Evolutionary conservation across 1,140 invertebrate genomes (phyloP).

Genomic region (Archivesica marissinica): DNA sequence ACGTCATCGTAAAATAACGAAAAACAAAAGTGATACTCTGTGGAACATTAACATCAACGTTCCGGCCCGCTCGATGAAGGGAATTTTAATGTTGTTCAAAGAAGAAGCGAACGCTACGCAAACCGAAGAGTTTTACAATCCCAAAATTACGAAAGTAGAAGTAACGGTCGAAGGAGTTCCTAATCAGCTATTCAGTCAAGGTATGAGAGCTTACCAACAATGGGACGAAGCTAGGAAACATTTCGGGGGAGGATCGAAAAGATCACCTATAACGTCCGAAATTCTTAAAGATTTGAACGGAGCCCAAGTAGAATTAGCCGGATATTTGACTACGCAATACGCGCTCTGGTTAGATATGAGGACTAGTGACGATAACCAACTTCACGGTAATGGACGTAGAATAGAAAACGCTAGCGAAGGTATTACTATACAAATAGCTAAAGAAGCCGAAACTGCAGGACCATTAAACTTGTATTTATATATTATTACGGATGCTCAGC

Average conservation of each 20-base stretch:
- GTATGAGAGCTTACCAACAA: conserved; percentile 61
- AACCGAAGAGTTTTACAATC: conserved; percentile 49
- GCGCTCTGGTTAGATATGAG: conserved; percentile 63
- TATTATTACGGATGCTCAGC: conserved; percentile 16
- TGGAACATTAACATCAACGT: conserved; percentile 67
- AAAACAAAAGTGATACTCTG: conserved; percentile 44
- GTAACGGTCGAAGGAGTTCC: conserved; percentile 59
- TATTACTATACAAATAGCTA: conserved; percentile 13
- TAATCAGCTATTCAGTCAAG: conserved; percentile 65
- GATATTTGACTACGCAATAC: conserved; percentile 51
- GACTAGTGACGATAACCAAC: conserved; percentile 56
- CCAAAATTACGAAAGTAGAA: conserved; percentile 60
- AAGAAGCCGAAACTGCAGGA: background rate
- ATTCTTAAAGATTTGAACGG: too few relatives aligned
- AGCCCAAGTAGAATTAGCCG: too few relatives aligned
- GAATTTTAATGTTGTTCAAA: conserved; percentile 64
- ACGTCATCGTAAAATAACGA: conserved; percentile 31
- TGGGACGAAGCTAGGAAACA: too few relatives aligned
- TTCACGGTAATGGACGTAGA: conserved; percentile 47
- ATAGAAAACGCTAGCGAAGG: conserved; percentile 48
- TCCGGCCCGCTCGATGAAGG: conserved; percentile 64
- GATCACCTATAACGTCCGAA: too few relatives aligned
- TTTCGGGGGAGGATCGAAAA: too few relatives aligned
- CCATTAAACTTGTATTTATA: background rate
- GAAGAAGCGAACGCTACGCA: conserved; percentile 45